Evolutionary conservation across 1,140 invertebrate genomes (phyloP).

Genomic region (Magallana angulata): DNA sequence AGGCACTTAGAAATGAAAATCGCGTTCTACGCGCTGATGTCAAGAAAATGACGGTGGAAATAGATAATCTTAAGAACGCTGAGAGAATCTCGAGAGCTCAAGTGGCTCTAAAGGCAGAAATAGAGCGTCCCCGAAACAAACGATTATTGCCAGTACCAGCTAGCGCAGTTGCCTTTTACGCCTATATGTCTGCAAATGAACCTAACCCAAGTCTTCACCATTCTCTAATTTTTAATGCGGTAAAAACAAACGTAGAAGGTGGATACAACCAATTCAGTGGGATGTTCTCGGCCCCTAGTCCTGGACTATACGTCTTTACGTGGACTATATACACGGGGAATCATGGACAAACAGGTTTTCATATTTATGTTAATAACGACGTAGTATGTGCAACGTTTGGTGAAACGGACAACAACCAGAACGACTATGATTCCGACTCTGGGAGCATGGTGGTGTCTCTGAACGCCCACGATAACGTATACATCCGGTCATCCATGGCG

Average conservation of each 20-base stretch:
- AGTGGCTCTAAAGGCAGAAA: background rate
- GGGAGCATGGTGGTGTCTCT: background rate
- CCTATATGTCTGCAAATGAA: conserved; percentile 15
- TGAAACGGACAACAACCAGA: too few species aligned
- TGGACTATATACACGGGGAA: background rate
- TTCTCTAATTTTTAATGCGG: background rate
- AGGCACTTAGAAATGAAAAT: background rate
- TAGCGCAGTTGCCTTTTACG: conserved; percentile 32
- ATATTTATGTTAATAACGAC: background rate
- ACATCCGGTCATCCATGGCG: background rate
- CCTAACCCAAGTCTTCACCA: conserved; percentile 29
- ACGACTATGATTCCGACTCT: background rate
- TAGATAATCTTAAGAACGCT: background rate
- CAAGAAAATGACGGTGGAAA: background rate
- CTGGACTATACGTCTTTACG: background rate
- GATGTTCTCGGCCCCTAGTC: conserved; percentile 11
- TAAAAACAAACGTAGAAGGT: background rate
- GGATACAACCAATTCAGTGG: conserved; percentile 30
- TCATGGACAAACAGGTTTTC: background rate
- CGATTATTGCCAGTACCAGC: background rate
- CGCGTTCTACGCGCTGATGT: background rate
- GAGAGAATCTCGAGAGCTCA: background rate
- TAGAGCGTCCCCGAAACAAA: background rate
- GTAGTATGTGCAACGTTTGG: background rate
- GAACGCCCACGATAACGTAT: background rate